Evolutionary conservation across 2,888 invertebrate genomes (phyloP).

Genomic region (Synanthedon myopaeformis): DNA sequence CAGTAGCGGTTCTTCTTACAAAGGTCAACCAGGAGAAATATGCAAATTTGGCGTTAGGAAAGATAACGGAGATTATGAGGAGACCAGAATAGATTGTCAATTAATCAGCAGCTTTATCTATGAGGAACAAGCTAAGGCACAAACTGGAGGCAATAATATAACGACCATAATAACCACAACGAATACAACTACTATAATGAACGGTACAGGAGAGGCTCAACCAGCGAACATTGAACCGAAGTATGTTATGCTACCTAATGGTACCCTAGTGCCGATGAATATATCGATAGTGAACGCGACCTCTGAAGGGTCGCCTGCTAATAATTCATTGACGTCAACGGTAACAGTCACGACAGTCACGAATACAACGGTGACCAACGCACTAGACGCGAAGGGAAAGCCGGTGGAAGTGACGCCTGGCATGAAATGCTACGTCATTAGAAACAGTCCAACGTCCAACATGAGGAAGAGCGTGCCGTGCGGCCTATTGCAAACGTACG

Average conservation of each 20-base stretch:
- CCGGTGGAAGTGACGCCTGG: conserved; percentile 11
- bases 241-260: conserved; percentile 8
- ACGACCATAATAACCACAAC: conserved; percentile 4
- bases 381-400: conserved; percentile 10
- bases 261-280: conserved; percentile 8
- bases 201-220: conserved; percentile 1
- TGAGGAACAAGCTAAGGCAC: conserved; percentile 6
- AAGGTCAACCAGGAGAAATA: conserved; percentile 10
- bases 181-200: conserved; percentile 7
- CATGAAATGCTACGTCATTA: conserved; percentile 12
- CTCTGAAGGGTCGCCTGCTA: conserved; percentile 5
- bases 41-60: conserved; percentile 11
- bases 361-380: conserved; percentile 9
- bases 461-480: conserved; percentile 10
- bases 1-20: conserved; percentile 4
- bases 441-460: conserved; percentile 3
- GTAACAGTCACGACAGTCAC: conserved; percentile 5
- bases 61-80: conserved; percentile 12
- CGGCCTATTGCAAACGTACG: conserved; percentile 10
- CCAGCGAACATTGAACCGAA: conserved; percentile 2
- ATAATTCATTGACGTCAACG: conserved; percentile 6
- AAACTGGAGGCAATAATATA: conserved; percentile 1
- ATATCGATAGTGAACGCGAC: conserved; percentile 16
- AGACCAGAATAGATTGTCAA: conserved; percentile 11
- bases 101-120: conserved; percentile 11